Conservation (phyloP, 2,797 vertebrate species). For the Xyrichtys novacula region DNA sequence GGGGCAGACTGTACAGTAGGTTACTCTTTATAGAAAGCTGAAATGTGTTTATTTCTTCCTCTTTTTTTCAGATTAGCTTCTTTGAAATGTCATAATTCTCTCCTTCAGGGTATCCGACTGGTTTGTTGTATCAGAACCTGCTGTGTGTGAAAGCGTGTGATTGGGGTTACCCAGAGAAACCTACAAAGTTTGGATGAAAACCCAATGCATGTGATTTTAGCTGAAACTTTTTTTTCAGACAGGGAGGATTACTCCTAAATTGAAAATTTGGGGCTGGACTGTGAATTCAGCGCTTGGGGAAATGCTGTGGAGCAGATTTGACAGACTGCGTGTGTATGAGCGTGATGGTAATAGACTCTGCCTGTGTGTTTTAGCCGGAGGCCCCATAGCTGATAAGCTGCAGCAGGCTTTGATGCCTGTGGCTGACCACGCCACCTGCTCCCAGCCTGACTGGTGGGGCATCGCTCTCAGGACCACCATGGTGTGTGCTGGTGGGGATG, state of each 20-base stretch:
- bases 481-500: slow-evolving; percentile 87
- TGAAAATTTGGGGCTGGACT: slow-evolving; percentile 59
- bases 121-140: slow-evolving; percentile 8
- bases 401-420: slow-evolving; percentile 95
- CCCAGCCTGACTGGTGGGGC: slow-evolving; percentile 90
- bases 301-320: slow-evolving; percentile 61
- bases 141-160: slow-evolving; percentile 9
- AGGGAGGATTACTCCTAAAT: slow-evolving; percentile 59
- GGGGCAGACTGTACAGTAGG: slow-evolving; percentile 86
- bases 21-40: slow-evolving; percentile 4
- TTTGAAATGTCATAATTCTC: slow-evolving; percentile 10
- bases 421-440: slow-evolving; percentile 88
- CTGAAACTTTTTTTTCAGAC: slow-evolving; percentile 35
- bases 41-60: background rate
- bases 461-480: slow-evolving; percentile 67
- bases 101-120: background rate
- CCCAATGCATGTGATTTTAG: slow-evolving; percentile 40
- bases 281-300: slow-evolving; percentile 42
- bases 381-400: slow-evolving; percentile 88
- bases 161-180: slow-evolving; percentile 25
- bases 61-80: background rate
- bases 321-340: slow-evolving; percentile 58
- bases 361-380: slow-evolving; percentile 86
- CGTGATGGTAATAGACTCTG: slow-evolving; percentile 64
- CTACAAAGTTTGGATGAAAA: slow-evolving; percentile 44